Conservation (phyloP, 1,140 invertebrate genomes). For the Ephestia elutella region DNA sequence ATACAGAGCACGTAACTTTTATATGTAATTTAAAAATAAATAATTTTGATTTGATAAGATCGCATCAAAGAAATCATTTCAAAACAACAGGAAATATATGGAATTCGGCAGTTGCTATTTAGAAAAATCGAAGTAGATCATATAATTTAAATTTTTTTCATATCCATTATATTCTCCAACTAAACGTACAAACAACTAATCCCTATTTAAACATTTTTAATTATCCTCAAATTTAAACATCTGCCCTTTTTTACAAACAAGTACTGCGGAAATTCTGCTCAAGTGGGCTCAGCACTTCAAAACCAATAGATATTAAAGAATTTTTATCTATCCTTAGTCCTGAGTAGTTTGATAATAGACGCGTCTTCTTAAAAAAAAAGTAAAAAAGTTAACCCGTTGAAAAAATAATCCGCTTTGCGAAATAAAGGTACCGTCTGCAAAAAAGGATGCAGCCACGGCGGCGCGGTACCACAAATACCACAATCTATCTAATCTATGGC, state of each 20-base stretch:
- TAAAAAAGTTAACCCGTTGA: conserved; percentile 53
- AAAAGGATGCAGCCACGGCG: conserved; percentile 37
- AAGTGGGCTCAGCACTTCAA: conserved; percentile 8
- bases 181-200: background rate
- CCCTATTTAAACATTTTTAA: background rate
- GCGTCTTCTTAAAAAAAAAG: conserved; percentile 6
- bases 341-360: conserved; percentile 9
- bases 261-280: conserved; percentile 6
- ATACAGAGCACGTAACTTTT: no score
- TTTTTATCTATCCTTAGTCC: background rate
- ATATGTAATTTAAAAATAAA: no score
- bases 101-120: no score
- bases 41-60: no score
- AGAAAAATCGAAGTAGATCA: no score
- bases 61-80: no score
- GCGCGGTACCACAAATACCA: conserved; percentile 40
- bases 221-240: background rate
- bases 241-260: background rate
- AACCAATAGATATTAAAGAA: conserved; percentile 6
- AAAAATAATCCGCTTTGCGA: conserved; percentile 67
- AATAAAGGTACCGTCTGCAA: conserved; percentile 33
- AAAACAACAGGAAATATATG: no score
- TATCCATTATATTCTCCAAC: no score
- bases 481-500: conserved; percentile 43
- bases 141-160: no score